Evolutionary conservation across 2,113 vertebrate genomes (phyloP).

Genomic region (Balaeniceps rex): DNA sequence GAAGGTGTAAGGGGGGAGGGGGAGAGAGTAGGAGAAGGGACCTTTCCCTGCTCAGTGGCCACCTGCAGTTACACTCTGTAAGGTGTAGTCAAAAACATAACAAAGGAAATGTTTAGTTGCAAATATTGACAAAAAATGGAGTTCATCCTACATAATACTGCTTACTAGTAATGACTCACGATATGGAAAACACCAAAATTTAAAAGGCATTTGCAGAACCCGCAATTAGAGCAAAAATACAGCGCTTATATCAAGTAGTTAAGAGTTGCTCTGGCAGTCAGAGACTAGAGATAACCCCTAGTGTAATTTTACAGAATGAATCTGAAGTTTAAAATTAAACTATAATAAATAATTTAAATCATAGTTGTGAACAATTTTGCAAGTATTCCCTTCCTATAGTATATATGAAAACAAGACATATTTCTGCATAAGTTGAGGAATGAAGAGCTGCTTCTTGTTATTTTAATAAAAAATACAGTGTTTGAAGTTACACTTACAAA

Average conservation of each 20-base stretch:
- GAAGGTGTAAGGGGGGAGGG: neutral
- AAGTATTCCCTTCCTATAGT: neutral
- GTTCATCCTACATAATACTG: neutral
- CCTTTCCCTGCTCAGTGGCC: neutral
- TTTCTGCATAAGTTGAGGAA: neutral
- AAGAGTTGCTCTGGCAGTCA: neutral
- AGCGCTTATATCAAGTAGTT: neutral
- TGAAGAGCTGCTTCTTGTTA: neutral
- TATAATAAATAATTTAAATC: slow-evolving; percentile 3
- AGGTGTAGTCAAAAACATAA: neutral
- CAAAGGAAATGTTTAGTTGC: neutral
- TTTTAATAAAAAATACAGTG: slow-evolving; percentile 43
- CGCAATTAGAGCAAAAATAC: neutral
- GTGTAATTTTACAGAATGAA: neutral
- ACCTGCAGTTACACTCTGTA: neutral
- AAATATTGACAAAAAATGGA: neutral
- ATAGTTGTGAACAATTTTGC: neutral
- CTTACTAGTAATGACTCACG: neutral
- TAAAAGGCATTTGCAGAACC: neutral
- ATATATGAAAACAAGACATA: neutral
- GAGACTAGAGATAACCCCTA: neutral
- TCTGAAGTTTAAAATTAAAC: neutral
- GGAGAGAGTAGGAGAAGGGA: neutral
- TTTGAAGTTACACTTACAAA: neutral
- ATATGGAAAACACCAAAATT: neutral